These are phyloP conservation scores for Phlogophora meticulosa DNA, from an alignment of 2,888 invertebrate species.

Conservation along the genomic window DNA sequence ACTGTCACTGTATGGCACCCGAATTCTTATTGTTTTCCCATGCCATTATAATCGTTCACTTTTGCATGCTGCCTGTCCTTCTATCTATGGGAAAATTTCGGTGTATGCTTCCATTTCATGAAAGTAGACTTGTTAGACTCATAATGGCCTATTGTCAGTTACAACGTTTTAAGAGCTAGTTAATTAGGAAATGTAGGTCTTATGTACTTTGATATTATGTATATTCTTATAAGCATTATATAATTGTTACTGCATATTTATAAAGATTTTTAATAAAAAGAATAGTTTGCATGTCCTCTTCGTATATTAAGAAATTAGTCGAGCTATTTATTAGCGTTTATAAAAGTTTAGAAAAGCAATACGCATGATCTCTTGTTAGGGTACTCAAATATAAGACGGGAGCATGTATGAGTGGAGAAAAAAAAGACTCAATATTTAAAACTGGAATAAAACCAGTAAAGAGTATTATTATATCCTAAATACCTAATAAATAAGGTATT, in stretches of 20 bases:
- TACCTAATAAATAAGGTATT: constrained; percentile 47
- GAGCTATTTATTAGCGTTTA: constrained; percentile 57
- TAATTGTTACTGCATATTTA: constrained; percentile 47
- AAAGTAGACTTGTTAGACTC: constrained; percentile 56
- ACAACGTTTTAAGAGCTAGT: constrained; percentile 54
- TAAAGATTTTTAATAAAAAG: constrained; percentile 59
- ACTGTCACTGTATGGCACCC: constrained; percentile 88
- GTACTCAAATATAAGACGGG: constrained; percentile 66
- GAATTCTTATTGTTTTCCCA: constrained; percentile 77
- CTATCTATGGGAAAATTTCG: constrained; percentile 71
- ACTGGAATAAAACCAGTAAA: constrained; percentile 29
- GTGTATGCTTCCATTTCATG: constrained; percentile 62
- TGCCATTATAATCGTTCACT: constrained; percentile 84
- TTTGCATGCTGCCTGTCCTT: constrained; percentile 86
- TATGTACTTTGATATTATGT: constrained; percentile 44
- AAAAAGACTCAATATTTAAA: constrained; percentile 16
- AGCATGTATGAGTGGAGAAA: constrained; percentile 72
- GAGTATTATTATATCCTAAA: constrained; percentile 7
- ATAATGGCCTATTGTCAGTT: constrained; percentile 55
- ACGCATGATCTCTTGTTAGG: constrained; percentile 63
- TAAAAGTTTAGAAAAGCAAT: constrained; percentile 46
- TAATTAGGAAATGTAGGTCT: constrained; percentile 58
- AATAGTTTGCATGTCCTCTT: constrained; percentile 72
- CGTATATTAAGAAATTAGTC: constrained; percentile 52
- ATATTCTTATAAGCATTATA: constrained; percentile 47